Conservation (phyloP, 53 echinoderm and acorn worm species). For the Crossaster papposus region DNA sequence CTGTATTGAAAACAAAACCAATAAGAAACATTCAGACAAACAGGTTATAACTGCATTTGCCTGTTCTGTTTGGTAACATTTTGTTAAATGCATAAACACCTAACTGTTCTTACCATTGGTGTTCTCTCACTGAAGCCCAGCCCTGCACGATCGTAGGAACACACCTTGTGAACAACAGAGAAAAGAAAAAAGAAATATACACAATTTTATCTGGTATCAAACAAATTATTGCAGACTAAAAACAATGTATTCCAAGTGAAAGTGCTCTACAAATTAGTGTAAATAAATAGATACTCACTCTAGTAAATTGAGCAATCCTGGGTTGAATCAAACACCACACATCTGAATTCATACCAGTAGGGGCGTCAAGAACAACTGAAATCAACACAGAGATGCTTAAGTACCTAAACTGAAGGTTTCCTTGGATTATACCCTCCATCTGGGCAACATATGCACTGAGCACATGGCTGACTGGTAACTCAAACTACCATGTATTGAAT, state of each 20-base stretch:
- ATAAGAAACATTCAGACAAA: not conserved
- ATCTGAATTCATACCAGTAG: constrained; percentile 94
- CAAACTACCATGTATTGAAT: not conserved
- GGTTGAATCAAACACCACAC: constrained; percentile 91
- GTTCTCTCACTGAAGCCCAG: constrained; percentile 84
- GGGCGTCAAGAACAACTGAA: constrained; percentile 87
- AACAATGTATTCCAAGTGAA: too few species aligned
- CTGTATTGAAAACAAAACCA: constrained; percentile 9
- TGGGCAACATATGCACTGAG: not conserved
- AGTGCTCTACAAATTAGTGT: not conserved
- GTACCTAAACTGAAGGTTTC: not conserved
- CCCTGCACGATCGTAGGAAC: constrained; percentile 92
- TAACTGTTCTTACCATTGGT: constrained; percentile 55
- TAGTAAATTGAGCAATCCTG: constrained; percentile 81
- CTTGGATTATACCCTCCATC: not conserved
- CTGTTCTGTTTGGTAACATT: not conserved
- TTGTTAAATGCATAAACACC: not conserved
- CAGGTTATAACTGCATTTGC: not conserved
- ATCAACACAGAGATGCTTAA: too few species aligned
- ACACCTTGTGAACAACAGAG: constrained; percentile 64
- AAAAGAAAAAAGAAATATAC: not conserved
- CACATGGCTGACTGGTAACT: not conserved
- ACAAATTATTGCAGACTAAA: too few species aligned
- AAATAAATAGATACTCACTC: constrained; percentile 64
- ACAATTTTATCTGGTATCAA: too few species aligned